Evolutionary conservation across 2,888 invertebrate genomes (phyloP).

Genomic region (Nephrotoma flavescens): DNA sequence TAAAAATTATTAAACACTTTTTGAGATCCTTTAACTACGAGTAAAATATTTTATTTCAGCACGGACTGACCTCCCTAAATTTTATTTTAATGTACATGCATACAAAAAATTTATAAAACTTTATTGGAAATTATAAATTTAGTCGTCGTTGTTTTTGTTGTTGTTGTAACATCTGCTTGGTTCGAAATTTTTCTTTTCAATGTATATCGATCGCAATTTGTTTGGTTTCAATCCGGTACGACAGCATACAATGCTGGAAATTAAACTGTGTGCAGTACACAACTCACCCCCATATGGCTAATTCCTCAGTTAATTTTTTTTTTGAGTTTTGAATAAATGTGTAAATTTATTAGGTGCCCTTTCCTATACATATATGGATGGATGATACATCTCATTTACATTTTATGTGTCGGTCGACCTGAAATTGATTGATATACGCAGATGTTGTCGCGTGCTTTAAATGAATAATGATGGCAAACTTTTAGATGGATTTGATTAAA

Average conservation of each 20-base stretch:
- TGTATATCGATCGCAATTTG: not conserved
- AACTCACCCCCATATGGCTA: not conserved
- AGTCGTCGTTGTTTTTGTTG: not conserved
- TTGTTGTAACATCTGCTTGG: not conserved
- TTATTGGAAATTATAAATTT: not conserved
- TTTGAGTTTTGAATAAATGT: not conserved
- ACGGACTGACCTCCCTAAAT: not conserved
- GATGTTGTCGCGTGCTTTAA: not conserved
- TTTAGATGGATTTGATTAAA: not conserved
- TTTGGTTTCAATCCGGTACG: not conserved
- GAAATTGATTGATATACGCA: not conserved
- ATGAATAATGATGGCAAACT: not conserved
- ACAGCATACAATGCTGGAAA: not conserved
- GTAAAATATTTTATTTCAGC: not conserved
- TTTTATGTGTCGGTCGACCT: not conserved
- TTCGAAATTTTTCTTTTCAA: not conserved
- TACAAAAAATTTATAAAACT: not conserved
- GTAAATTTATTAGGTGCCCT: not conserved
- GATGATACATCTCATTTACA: not conserved
- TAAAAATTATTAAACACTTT: not conserved
- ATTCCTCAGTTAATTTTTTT: not conserved
- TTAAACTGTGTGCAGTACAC: not conserved
- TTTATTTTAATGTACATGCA: not conserved
- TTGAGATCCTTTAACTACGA: not conserved
- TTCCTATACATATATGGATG: not conserved